A percentile compares a stretch with the other conserved stretches of the same genome.
These are phyloP conservation scores for Remorina albescens DNA, from an alignment of 2,797 vertebrate species.

Conservation along the genomic window DNA sequence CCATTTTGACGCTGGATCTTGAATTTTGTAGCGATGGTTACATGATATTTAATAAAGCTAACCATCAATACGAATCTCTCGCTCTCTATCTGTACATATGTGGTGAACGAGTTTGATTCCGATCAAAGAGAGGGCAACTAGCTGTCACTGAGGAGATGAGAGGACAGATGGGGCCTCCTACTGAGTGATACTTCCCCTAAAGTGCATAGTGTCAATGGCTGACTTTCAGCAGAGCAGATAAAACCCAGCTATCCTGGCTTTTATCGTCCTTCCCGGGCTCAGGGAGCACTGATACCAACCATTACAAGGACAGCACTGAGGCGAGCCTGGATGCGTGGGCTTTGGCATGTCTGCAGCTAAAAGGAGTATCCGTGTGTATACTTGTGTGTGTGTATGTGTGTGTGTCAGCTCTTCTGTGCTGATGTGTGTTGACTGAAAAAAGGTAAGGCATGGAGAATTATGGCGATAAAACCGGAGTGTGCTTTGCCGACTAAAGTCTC, in stretches of 20 bases:
- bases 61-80: not conserved
- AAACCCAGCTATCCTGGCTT: slow-evolving; percentile 79
- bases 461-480: slow-evolving; percentile 51
- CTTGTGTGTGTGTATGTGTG: slow-evolving; percentile 43
- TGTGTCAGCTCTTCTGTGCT: slow-evolving; percentile 21
- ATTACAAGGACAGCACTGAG: slow-evolving; percentile 84
- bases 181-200: slow-evolving; percentile 88
- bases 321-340: slow-evolving; percentile 79
- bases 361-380: slow-evolving; percentile 58
- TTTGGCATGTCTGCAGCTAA: slow-evolving; percentile 75
- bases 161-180: slow-evolving; percentile 71
- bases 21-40: not conserved
- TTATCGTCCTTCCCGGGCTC: slow-evolving; percentile 79
- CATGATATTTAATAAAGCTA: slow-evolving; percentile 7
- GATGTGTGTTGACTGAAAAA: slow-evolving; percentile 48
- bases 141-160: slow-evolving; percentile 70
- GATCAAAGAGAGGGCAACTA: slow-evolving; percentile 27
- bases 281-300: slow-evolving; percentile 80
- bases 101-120: slow-evolving; percentile 13
- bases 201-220: slow-evolving; percentile 87
- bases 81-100: not conserved
- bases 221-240: slow-evolving; percentile 88
- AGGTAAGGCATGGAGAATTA: slow-evolving; percentile 45
- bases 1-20: not conserved
- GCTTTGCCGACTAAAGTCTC: slow-evolving; percentile 65